phyloP scores from a whole-genome alignment of 2,113 vertebrate species.

The cattle (Bos taurus) region DNA sequence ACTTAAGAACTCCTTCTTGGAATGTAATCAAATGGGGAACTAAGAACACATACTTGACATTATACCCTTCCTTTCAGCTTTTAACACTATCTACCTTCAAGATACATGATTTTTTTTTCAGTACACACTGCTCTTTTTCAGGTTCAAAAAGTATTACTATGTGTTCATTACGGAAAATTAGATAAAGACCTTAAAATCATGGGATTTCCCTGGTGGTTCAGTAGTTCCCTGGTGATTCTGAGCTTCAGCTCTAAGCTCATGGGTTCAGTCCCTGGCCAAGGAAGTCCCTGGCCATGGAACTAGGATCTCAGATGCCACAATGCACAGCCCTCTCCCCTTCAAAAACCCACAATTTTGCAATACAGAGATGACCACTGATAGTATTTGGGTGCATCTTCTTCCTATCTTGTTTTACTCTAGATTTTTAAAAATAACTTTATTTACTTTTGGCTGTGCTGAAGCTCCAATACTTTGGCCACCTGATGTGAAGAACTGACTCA shows the following conservation, averaged over 20 bases:
- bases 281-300: neutral
- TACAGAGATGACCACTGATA: neutral
- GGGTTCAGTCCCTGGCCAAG: neutral
- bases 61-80: neutral
- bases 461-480: neutral
- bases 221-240: neutral
- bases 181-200: neutral
- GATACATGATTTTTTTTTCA: neutral
- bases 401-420: neutral
- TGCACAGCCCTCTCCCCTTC: fast-evolving
- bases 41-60: neutral
- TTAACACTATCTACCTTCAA: neutral
- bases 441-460: neutral
- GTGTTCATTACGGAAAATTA: neutral
- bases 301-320: neutral
- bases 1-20: neutral
- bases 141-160: neutral
- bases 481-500: neutral
- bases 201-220: neutral
- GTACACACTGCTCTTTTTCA: neutral
- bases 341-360: neutral
- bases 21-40: neutral
- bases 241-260: neutral
- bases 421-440: neutral
- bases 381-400: neutral